A percentile compares a stretch with the other conserved stretches of the same genome.
Conservation (phyloP, 2,888 invertebrate species). For the Drosophila subquinaria region DNA sequence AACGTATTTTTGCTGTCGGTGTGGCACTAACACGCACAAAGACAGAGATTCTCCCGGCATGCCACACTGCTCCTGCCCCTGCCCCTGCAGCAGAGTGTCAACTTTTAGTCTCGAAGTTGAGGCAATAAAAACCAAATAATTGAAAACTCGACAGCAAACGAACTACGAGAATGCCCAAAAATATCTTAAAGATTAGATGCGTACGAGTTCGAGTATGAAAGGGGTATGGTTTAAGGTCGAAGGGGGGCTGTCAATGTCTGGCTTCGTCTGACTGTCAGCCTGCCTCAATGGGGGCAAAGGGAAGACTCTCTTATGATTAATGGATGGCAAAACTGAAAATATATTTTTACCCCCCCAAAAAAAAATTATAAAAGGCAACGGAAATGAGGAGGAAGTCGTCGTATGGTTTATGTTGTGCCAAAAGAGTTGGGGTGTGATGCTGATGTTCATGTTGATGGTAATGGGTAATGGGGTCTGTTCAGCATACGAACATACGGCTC, state of each 20-base stretch:
- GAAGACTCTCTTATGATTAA: slow-evolving; percentile 70
- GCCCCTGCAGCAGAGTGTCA: slow-evolving; percentile 64
- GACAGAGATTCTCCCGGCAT: slow-evolving; percentile 25
- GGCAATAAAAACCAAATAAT: slow-evolving; percentile 77
- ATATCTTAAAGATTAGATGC: slow-evolving; percentile 78
- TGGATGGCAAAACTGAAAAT: slow-evolving; percentile 79
- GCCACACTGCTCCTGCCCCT: slow-evolving; percentile 19
- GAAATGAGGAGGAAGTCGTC: slow-evolving; percentile 79
- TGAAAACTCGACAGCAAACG: slow-evolving; percentile 63
- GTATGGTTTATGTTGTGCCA: slow-evolving; percentile 75
- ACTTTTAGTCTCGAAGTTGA: slow-evolving; percentile 74
- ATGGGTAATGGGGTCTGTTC: slow-evolving; percentile 50
- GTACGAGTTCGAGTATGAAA: slow-evolving; percentile 42
- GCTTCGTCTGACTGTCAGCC: slow-evolving; percentile 39
- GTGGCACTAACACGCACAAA: slow-evolving; percentile 54
- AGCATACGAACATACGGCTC: slow-evolving; percentile 64
- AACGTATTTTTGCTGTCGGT: slow-evolving; percentile 80
- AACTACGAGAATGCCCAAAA: slow-evolving; percentile 60
- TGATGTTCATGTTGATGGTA: slow-evolving; percentile 7
- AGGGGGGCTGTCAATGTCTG: slow-evolving; percentile 3
- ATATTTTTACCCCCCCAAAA: slow-evolving; percentile 48
- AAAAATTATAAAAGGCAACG: slow-evolving; percentile 41
- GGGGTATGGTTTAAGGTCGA: slow-evolving; percentile 58
- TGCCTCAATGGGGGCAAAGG: slow-evolving; percentile 58
- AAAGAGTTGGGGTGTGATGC: slow-evolving; percentile 72